Evolutionary conservation across 2,113 vertebrate genomes (phyloP), one percentile per base, ranked within the genome.

Genomic region (Silurus glanis): DNA sequence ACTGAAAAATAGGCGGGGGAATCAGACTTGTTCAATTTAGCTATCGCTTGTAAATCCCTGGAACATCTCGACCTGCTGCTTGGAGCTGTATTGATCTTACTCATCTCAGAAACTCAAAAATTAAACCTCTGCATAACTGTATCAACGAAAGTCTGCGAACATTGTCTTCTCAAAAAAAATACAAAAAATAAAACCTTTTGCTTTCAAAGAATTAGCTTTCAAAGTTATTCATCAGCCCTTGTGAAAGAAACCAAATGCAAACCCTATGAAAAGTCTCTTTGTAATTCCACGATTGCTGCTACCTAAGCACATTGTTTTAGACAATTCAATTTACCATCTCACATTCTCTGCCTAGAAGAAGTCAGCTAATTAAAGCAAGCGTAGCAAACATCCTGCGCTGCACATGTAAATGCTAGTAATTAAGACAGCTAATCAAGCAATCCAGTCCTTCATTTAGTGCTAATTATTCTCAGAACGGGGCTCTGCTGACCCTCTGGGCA

Each of bases 391-490:
- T 74, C 17, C 71, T 72, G 62, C 67, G 45, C 62, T 76, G 19
- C 47, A 49, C 37, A 61, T 85, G 66, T 74, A 84, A 87, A 90
- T 72, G 28, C 83, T 37, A 37, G 55, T 84, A 86, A 91, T 89
- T 89, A 91, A 89, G 62, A 56, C 45, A 61, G 59, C 64, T 85
- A 58, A 86, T 90, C n/a, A 84, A 85, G 85, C 88, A 88, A 85
- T 87, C 79, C 85, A 85, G 80, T 55, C 80, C 58, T 81, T 79
- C 67, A 84, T 90, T 87, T 64, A 14, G 37, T 75, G 76, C 58
- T 91, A 86, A 90, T 92, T 89, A 87, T 85, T 80, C 87, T 62
- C 28, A n/a, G 83, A 85, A 80, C 86, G 67, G 55, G 84, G 72
- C 86, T 89, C 87, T 84, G 88, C 12, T 85, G 76, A 83, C 88